Percentiles rank a stretch among this genome's conserved stretches.
phyloP scores from a whole-genome alignment of 2,113 vertebrate genomes.

The Gracilinanus agilis region DNA sequence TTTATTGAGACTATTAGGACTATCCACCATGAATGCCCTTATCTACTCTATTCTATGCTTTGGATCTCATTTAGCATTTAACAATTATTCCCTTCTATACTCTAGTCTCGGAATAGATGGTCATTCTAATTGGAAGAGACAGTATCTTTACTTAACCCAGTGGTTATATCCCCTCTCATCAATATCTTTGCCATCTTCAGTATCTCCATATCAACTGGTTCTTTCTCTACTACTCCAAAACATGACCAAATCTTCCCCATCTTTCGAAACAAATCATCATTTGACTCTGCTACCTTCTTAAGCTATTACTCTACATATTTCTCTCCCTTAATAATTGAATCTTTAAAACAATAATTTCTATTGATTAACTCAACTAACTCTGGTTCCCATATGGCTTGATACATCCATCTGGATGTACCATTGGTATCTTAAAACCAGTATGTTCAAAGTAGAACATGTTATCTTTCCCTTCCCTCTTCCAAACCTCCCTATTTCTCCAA shows the following conservation, averaged over 20 bases:
- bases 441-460: neutral
- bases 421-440: neutral
- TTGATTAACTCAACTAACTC: neutral
- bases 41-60: neutral
- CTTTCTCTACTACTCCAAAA: neutral
- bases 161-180: neutral
- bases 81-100: neutral
- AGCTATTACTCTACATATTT: neutral
- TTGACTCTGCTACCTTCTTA: neutral
- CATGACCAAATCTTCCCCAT: neutral
- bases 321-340: neutral
- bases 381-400: neutral
- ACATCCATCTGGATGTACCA: neutral
- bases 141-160: neutral
- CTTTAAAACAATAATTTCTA: neutral
- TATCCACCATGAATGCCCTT: neutral
- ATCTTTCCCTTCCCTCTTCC: neutral
- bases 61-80: neutral
- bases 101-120: neutral
- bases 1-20: neutral
- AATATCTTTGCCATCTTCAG: neutral
- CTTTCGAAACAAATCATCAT: neutral
- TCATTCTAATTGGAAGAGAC: neutral
- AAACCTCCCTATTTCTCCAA: neutral
- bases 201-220: neutral